These are phyloP conservation scores for Ophion obscuratus DNA, from an alignment of 2,888 invertebrate species.

Conservation along the genomic window DNA sequence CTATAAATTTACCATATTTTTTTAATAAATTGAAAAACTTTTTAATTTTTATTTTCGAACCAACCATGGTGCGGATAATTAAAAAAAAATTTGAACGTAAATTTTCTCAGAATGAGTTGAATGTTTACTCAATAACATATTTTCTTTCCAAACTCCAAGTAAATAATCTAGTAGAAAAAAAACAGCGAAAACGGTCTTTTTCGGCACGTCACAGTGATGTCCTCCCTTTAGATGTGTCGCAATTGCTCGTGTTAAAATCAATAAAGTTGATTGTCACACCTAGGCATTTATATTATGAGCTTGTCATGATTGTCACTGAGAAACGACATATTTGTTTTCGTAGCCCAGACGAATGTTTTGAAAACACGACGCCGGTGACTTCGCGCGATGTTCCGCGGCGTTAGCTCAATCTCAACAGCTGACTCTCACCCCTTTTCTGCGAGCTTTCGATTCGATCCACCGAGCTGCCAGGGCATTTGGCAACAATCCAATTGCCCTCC, in stretches of 20 bases:
- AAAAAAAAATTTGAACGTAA: too few species aligned
- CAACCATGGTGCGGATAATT: too few species aligned
- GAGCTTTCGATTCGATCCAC: constrained; percentile 60
- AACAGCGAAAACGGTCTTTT: too few species aligned
- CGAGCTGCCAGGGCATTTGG: constrained; percentile 58
- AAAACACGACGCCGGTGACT: neutral
- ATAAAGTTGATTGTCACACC: neutral
- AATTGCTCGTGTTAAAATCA: neutral
- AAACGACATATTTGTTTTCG: neutral
- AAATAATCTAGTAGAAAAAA: too few species aligned
- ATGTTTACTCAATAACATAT: too few species aligned
- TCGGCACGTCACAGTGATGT: too few species aligned
- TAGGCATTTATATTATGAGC: neutral
- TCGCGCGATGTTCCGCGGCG: neutral
- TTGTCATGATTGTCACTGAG: neutral
- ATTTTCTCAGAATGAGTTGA: too few species aligned
- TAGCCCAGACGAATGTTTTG: constrained; percentile 8
- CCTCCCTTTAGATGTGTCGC: neutral
- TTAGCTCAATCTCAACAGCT: constrained; percentile 45
- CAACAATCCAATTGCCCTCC: constrained; percentile 61
- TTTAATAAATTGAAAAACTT: too few species aligned
- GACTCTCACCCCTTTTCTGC: constrained; percentile 18
- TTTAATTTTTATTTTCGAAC: too few species aligned
- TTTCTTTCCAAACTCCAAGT: too few species aligned
- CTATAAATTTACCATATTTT: too few species aligned